These are phyloP conservation scores for Rhinoderma darwinii DNA, from an alignment of 2,113 vertebrate species.

Conservation along the genomic window DNA sequence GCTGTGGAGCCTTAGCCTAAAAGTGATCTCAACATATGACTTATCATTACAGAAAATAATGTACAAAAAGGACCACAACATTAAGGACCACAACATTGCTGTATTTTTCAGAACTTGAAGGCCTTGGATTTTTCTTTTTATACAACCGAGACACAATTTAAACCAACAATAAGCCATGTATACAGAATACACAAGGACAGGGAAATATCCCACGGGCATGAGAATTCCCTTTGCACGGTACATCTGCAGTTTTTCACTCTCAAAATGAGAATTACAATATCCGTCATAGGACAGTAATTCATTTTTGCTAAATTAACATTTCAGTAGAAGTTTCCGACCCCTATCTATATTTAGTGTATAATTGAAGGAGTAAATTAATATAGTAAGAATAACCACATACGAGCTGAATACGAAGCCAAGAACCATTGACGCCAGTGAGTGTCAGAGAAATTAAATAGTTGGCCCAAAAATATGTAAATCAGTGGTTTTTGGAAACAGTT, in stretches of 20 bases:
- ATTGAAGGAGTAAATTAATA: neutral
- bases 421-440: neutral
- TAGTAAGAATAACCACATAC: neutral
- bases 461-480: slow-evolving; percentile 40
- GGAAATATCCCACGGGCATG: neutral
- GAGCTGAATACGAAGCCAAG: neutral
- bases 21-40: no score
- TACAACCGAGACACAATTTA: neutral
- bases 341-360: slow-evolving; percentile 28
- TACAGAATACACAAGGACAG: neutral
- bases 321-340: neutral
- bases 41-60: neutral
- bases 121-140: neutral
- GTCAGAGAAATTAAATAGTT: slow-evolving; percentile 23
- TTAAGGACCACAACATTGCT: neutral
- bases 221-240: neutral
- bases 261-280: neutral
- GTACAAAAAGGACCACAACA: neutral
- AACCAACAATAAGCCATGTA: neutral
- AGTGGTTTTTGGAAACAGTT: neutral
- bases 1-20: no score
- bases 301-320: neutral
- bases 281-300: neutral
- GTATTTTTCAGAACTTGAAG: neutral
- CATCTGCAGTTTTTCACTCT: neutral